Conservation (phyloP, 2,888 invertebrate species). For the Chaetoderma sp. region DNA sequence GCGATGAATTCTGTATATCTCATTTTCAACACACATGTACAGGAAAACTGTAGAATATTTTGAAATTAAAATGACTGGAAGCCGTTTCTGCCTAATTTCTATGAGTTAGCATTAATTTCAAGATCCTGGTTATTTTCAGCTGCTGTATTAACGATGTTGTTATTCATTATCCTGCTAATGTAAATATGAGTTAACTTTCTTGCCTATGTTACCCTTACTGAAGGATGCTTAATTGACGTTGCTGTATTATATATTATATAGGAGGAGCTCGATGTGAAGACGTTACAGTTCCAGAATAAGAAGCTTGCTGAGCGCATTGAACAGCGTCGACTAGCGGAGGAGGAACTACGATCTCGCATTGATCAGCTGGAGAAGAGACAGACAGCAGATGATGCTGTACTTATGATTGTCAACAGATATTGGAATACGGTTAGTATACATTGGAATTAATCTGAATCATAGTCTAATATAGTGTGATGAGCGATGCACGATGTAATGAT, state of each 20-base stretch:
- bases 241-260: conserved; percentile 61
- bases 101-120: too few species aligned
- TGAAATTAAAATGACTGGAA: too few species aligned
- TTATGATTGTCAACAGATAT: conserved; percentile 93
- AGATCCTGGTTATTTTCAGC: too few species aligned
- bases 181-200: not conserved
- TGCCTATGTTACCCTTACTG: not conserved
- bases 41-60: too few species aligned
- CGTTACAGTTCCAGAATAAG: conserved; percentile 95
- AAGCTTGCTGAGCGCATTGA: conserved; percentile 80
- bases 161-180: not conserved
- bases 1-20: too few species aligned
- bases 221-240: not conserved
- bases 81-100: too few species aligned
- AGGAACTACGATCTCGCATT: conserved; percentile 64
- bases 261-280: conserved; percentile 98
- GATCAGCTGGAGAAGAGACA: conserved; percentile 90
- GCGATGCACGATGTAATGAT: not conserved
- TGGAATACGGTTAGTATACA: conserved; percentile 67
- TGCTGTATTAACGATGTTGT: too few species aligned
- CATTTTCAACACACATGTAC: too few species aligned
- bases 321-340: conserved; percentile 63
- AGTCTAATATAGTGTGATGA: not conserved
- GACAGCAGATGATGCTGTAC: conserved; percentile 92
- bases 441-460: too few species aligned